These are phyloP conservation scores for Apamea epomidion DNA, from an alignment of 2,888 invertebrate species.

Conservation along the genomic window DNA sequence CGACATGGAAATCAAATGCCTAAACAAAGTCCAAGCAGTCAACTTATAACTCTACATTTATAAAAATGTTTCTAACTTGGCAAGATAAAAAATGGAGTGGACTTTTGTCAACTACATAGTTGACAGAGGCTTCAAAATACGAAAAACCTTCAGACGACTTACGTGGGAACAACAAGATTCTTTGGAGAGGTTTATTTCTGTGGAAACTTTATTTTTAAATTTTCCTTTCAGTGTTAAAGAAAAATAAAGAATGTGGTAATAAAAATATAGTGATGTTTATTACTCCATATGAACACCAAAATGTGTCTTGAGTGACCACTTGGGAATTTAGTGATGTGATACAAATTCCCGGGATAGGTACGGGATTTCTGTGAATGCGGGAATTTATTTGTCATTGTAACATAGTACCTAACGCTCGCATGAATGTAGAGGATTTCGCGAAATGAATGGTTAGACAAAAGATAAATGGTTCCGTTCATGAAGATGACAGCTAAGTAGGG, in stretches of 20 bases:
- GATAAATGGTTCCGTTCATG: conserved; percentile 15
- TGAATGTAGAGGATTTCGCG: conserved; percentile 6
- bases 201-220: background rate
- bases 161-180: background rate
- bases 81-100: background rate
- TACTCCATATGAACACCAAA: conserved; percentile 36
- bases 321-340: conserved; percentile 38
- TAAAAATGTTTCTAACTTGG: background rate
- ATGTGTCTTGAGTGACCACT: conserved; percentile 56
- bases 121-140: background rate
- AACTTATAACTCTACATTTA: background rate
- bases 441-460: background rate
- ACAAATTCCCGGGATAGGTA: background rate
- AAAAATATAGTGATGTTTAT: conserved; percentile 53
- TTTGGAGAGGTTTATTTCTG: background rate
- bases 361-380: conserved; percentile 19
- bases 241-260: conserved; percentile 37
- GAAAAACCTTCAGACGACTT: too few relatives aligned
- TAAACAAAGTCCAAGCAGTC: background rate
- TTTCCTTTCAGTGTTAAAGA: conserved; percentile 21
- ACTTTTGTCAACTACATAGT: background rate
- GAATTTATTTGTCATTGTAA: conserved; percentile 31
- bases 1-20: background rate
- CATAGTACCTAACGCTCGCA: background rate
- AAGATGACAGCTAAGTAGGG: background rate